A percentile compares a stretch with the other conserved stretches of the same genome.
phyloP scores from a whole-genome alignment of 2,888 invertebrate species.

The Ametastegia equiseti region DNA sequence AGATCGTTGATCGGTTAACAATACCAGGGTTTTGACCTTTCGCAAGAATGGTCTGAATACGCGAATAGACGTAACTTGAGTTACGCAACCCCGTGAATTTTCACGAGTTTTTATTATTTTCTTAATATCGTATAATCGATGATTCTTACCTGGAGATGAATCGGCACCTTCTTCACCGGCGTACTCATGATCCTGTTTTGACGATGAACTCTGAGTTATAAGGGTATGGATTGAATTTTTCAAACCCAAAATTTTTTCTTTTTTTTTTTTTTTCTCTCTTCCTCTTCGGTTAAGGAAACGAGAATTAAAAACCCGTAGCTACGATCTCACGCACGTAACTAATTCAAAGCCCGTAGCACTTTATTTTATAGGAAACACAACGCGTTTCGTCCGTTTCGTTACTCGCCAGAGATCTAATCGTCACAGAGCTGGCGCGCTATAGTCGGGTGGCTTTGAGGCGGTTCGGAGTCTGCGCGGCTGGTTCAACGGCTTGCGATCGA shows the following conservation, averaged over 20 bases:
- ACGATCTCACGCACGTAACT: too few species aligned
- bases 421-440: neutral
- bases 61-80: too few species aligned
- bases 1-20: too few species aligned
- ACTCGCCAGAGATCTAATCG: slow-evolving; percentile 38
- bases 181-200: slow-evolving; percentile 79
- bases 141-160: slow-evolving; percentile 91
- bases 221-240: slow-evolving; percentile 14
- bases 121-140: slow-evolving; percentile 23
- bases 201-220: slow-evolving; percentile 38
- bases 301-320: too few species aligned
- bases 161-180: slow-evolving; percentile 96
- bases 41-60: too few species aligned
- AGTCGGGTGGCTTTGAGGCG: slow-evolving; percentile 2
- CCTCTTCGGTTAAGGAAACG: too few species aligned
- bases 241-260: too few species aligned
- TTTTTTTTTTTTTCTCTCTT: too few species aligned
- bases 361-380: neutral
- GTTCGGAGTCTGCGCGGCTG: slow-evolving; percentile 57
- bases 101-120: neutral
- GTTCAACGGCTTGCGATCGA: slow-evolving; percentile 65
- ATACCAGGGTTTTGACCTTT: too few species aligned
- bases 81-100: slow-evolving; percentile 15
- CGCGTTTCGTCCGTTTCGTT: slow-evolving; percentile 1
- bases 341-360: neutral